Evolutionary conservation across 2,888 invertebrate genomes (phyloP).

Genomic region (Drosophila gaucha): DNA sequence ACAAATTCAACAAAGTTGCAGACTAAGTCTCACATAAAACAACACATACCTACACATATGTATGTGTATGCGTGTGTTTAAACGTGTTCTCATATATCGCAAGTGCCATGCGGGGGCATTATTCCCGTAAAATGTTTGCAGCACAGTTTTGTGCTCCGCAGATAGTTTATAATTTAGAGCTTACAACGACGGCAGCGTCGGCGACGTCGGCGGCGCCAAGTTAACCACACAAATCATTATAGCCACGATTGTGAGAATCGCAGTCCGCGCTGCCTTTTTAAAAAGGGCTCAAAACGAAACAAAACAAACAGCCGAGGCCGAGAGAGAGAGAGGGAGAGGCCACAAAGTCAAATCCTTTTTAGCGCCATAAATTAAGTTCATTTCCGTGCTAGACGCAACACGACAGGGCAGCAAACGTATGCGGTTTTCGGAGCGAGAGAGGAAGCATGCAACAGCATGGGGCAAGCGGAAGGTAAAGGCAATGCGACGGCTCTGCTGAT

Average conservation of each 20-base stretch:
- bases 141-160: constrained; percentile 52
- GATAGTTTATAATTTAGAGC: constrained; percentile 76
- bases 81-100: constrained; percentile 5
- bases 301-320: constrained; percentile 21
- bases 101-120: constrained; percentile 1
- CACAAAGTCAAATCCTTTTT: constrained; percentile 72
- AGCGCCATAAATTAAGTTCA: constrained; percentile 78
- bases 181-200: constrained; percentile 29
- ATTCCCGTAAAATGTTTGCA: constrained; percentile 37
- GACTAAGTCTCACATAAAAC: constrained; percentile 50
- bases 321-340: constrained; percentile 19
- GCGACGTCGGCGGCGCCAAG: constrained; percentile 54
- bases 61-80: not conserved
- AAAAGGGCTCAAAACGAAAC: constrained; percentile 36
- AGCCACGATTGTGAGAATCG: constrained; percentile 59
- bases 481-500: not conserved
- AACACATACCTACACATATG: constrained; percentile 1
- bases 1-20: constrained; percentile 65
- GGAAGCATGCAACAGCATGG: constrained; percentile 10
- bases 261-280: constrained; percentile 31
- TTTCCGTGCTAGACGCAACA: constrained; percentile 76
- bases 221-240: constrained; percentile 76
- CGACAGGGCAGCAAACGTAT: constrained; percentile 70
- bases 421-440: constrained; percentile 37
- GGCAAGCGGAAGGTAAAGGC: not conserved